Evolutionary conservation across 2,888 invertebrate species (phyloP).

Genomic region (Trachelus stipa): DNA sequence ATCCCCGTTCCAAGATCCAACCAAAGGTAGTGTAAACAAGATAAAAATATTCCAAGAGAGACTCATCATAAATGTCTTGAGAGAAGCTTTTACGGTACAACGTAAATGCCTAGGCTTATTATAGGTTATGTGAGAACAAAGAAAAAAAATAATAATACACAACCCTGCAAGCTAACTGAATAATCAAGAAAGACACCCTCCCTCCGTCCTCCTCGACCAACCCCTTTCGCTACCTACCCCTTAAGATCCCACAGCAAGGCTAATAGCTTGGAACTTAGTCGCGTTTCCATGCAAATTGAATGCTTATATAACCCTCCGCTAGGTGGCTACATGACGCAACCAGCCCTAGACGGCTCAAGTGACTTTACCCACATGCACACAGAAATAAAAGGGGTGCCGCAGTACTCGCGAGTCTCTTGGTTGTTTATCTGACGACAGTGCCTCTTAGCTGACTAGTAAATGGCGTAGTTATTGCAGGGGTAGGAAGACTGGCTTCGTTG

Average conservation of each 20-base stretch:
- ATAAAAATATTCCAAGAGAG: not conserved
- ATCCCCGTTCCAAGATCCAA: not conserved
- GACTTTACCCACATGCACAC: not conserved
- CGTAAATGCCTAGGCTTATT: not conserved
- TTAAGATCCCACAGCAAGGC: constrained; percentile 22
- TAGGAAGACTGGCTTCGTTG: not conserved
- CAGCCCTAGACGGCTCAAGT: not conserved
- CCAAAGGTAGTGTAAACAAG: not conserved
- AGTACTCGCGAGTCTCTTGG: constrained; percentile 37
- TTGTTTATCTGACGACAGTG: constrained; percentile 52
- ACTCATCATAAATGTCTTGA: not conserved
- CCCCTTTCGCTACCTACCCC: constrained; percentile 32
- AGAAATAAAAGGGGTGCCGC: not conserved
- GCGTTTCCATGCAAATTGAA: constrained; percentile 61
- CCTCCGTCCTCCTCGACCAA: not conserved
- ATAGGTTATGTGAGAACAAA: not conserved
- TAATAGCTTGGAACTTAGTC: constrained; percentile 60
- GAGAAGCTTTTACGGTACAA: not conserved
- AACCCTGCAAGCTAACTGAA: not conserved
- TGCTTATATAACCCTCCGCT: constrained; percentile 42
- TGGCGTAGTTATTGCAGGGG: constrained; percentile 53
- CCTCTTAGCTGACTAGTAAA: constrained; percentile 55
- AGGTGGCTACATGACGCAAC: not conserved
- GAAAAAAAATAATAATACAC: not conserved
- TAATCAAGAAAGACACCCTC: not conserved